A percentile compares a stretch with the other conserved stretches of the same genome.
Conservation (phyloP, 2,797 vertebrate species). For the Anniella stebbinsi region DNA sequence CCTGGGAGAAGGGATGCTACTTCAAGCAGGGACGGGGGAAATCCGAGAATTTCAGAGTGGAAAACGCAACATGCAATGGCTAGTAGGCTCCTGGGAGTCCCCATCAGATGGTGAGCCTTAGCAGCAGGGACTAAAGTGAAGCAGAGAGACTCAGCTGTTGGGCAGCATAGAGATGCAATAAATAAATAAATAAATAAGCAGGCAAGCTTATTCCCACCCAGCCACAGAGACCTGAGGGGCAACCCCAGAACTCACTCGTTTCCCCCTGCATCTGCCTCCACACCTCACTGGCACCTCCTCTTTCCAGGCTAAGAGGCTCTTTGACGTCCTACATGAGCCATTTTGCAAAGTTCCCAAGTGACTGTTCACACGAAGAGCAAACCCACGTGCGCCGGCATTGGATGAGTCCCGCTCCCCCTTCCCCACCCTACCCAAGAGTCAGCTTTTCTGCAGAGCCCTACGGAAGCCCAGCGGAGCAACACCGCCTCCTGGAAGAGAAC, state of each 20-base stretch:
- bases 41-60: not conserved
- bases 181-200: too few species aligned
- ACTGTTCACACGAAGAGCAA: not conserved
- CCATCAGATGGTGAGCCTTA: too few species aligned
- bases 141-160: too few species aligned
- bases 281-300: not conserved
- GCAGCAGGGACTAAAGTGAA: not conserved
- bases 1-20: not conserved
- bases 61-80: too few species aligned
- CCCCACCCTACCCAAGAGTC: not conserved
- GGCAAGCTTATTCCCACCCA: not conserved
- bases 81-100: not conserved
- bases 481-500: not conserved
- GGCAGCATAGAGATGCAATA: too few species aligned
- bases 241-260: not conserved
- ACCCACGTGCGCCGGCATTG: not conserved
- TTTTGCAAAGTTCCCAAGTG: conserved; percentile 68
- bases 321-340: conserved; percentile 74
- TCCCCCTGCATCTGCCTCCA: not conserved
- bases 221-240: not conserved
- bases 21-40: not conserved
- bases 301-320: conserved; percentile 75
- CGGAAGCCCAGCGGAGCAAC: not conserved
- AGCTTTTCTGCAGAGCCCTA: too few species aligned
- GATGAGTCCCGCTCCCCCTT: not conserved